Evolutionary conservation across 2,113 vertebrate genomes (phyloP), one percentile per base, ranked within the genome.

Genomic region (Anoplopoma fimbria): DNA sequence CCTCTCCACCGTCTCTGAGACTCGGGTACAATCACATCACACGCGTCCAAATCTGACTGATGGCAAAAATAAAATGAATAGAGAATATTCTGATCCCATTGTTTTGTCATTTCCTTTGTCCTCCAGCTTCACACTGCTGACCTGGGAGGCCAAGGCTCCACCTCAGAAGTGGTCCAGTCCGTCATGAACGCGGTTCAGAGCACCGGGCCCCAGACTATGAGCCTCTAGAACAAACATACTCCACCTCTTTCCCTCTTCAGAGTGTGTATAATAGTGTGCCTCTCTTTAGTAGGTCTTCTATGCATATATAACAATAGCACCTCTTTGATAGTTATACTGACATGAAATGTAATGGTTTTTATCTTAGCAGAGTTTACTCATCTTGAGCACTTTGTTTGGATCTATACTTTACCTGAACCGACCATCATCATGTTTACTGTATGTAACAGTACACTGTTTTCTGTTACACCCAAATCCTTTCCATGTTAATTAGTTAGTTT

Each of bases 101-200:
- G 19, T 25, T n/a, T 21, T 76, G 25, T 53, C 57, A 0, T 14
- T 27, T 62, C 14, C 27, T 57, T 34, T 34, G 9, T 70, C 31
- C 21, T 25, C 0, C 86, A 97, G 96, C 95, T 96, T 38, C 96
- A 96, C 81, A 96, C 96, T 0, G 93, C 95, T 0, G 96, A 97
- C 80, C 95, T 97, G 1, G 96, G 96, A 27, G 96, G 96, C 29
- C 95, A 94, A 80, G 95, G 95, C 36, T 96, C 95, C 6, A 97
- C 96, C 0, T 95, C 95, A 0, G 94, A 95, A 8, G 95, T 96
- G 45, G 94, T 97, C 42, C 94, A 95, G 81, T 93, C 94, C 69
- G 90, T 97, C 80, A 94, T 96, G 89, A 84, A 76, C 1, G 78
- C 87, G 3, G 82, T 95, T 19, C 87, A 91, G 84, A 91, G 89